Evolutionary conservation across 2,888 invertebrate species (phyloP).

Genomic region (Cantharis lateralis): DNA sequence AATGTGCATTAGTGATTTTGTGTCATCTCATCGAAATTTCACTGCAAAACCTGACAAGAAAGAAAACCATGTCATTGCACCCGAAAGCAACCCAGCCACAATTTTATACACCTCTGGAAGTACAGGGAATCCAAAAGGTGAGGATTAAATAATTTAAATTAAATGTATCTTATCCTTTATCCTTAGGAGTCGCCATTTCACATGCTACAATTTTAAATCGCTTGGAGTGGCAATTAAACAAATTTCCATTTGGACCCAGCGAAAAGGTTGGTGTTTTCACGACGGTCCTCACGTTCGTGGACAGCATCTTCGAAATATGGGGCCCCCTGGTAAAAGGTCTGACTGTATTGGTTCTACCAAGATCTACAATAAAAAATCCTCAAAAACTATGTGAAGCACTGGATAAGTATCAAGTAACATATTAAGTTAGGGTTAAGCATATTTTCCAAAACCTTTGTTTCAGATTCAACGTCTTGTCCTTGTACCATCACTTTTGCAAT

Average conservation of each 20-base stretch:
- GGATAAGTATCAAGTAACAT: slow-evolving; percentile 64
- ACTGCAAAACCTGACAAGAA: slow-evolving; percentile 52
- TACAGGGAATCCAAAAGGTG: slow-evolving; percentile 85
- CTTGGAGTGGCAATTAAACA: slow-evolving; percentile 84
- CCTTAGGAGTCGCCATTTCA: slow-evolving; percentile 75
- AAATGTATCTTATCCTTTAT: not conserved
- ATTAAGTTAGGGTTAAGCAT: not conserved
- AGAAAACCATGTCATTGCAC: slow-evolving; percentile 37
- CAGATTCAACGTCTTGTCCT: slow-evolving; percentile 79
- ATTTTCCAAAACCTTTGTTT: slow-evolving; percentile 36
- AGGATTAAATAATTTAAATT: not conserved
- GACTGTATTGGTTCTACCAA: slow-evolving; percentile 74
- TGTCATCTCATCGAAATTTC: slow-evolving; percentile 36
- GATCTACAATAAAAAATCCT: slow-evolving; percentile 75
- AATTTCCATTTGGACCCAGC: slow-evolving; percentile 71
- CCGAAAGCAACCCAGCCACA: slow-evolving; percentile 64
- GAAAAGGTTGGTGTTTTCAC: slow-evolving; percentile 83
- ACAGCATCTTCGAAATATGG: slow-evolving; percentile 87
- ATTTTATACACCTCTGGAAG: slow-evolving; percentile 88
- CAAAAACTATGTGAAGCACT: slow-evolving; percentile 71
- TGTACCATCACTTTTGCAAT: slow-evolving; percentile 81
- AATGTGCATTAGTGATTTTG: slow-evolving; percentile 59
- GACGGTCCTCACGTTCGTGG: slow-evolving; percentile 89
- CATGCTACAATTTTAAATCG: slow-evolving; percentile 81
- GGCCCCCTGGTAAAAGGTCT: slow-evolving; percentile 78